Evolutionary conservation across 2,888 invertebrate species (phyloP).

Genomic region (Campopleginae sp.): DNA sequence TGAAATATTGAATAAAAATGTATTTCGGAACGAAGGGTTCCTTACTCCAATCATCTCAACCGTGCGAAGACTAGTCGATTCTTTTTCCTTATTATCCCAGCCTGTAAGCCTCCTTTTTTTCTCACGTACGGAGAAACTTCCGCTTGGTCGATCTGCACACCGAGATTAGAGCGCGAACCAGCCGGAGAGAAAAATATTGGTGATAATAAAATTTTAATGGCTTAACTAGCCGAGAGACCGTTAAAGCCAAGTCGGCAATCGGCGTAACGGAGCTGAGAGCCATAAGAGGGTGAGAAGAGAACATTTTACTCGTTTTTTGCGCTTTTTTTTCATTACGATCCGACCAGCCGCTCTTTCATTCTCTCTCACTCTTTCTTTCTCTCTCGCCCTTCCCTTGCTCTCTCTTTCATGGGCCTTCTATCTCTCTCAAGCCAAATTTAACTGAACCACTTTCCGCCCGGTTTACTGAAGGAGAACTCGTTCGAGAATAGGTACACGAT

Average conservation of each 20-base stretch:
- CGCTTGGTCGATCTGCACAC: conserved; percentile 56
- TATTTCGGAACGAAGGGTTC: conserved; percentile 20
- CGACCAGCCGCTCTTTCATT: conserved; percentile 23
- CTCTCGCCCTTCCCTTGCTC: conserved; percentile 22
- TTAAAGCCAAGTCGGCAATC: conserved; percentile 68
- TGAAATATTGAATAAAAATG: conserved; percentile 32
- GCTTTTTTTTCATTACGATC: conserved; percentile 54
- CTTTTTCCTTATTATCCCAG: conserved; percentile 52
- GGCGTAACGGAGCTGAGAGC: conserved; percentile 63
- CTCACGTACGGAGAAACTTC: conserved; percentile 50
- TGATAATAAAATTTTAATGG: conserved; percentile 78
- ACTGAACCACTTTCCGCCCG: conserved; percentile 56
- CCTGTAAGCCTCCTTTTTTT: conserved; percentile 24
- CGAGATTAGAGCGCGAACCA: conserved; percentile 59
- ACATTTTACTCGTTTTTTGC: conserved; percentile 56
- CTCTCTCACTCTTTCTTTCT: conserved; percentile 20
- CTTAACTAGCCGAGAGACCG: conserved; percentile 73
- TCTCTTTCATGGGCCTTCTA: conserved; percentile 11
- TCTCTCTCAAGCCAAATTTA: conserved; percentile 56
- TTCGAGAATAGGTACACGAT: conserved; percentile 55
- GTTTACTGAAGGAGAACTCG: conserved; percentile 36
- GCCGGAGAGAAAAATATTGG: conserved; percentile 70
- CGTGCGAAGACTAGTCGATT: conserved; percentile 3
- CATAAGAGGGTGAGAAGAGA: conserved; percentile 65
- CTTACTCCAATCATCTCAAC: conserved; percentile 31